Conservation (phyloP, 2,797 vertebrate genomes). For the Myiotriccus ornatus region DNA sequence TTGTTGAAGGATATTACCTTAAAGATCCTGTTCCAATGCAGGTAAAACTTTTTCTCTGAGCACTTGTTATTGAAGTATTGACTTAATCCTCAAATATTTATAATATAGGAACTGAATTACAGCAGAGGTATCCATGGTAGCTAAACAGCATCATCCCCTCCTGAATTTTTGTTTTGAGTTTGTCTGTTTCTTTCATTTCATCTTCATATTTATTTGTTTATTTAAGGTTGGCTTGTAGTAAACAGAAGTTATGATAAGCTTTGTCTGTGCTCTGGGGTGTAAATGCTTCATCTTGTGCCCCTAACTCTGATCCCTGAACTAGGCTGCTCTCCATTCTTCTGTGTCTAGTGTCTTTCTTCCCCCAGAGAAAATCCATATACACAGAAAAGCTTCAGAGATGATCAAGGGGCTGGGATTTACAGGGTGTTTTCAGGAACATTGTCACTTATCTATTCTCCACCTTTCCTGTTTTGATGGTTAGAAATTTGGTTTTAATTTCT, state of each 20-base stretch:
- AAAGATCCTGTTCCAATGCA: constrained; percentile 94
- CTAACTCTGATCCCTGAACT: neutral
- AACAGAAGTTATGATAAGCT: neutral
- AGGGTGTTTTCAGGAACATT: neutral
- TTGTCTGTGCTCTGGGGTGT: neutral
- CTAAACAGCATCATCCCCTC: neutral
- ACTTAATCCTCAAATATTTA: neutral
- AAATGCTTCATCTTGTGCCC: neutral
- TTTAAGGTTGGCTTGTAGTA: neutral
- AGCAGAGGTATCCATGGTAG: neutral
- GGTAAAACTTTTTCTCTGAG: constrained; percentile 75
- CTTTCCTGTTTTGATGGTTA: neutral
- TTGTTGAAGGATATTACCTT: constrained; percentile 95
- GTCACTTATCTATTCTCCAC: neutral
- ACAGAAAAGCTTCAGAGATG: neutral
- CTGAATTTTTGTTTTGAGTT: neutral
- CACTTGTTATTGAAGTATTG: neutral
- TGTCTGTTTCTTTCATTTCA: neutral
- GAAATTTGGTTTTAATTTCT: neutral
- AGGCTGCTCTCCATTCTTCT: neutral
- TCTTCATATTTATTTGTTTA: neutral
- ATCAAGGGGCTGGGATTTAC: neutral
- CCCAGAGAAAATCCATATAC: neutral
- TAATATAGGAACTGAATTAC: neutral
- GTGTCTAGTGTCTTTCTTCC: neutral